Conservation (phyloP, 2,113 vertebrate species). For the Zingel zingel region DNA sequence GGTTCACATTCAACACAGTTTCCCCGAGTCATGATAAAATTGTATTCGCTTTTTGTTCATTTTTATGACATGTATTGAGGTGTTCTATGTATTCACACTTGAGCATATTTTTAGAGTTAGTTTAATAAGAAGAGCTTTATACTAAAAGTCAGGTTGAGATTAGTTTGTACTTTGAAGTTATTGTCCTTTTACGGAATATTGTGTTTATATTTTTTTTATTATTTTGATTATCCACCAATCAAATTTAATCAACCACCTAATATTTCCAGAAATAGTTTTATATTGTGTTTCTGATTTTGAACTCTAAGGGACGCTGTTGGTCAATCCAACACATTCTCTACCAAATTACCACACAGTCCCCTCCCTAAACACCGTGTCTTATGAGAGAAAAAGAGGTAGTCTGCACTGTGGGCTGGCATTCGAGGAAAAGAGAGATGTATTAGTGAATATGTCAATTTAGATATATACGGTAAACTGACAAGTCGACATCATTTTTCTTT, state of each 20-base stretch:
- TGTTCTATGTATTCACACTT: too few species aligned
- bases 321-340: not conserved
- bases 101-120: too few species aligned
- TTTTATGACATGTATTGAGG: too few species aligned
- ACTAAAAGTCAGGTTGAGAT: not conserved
- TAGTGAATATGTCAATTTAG: rapidly evolving
- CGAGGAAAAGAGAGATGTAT: not conserved
- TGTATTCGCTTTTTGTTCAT: not conserved
- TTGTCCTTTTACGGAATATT: too few species aligned
- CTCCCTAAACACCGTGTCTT: conserved; percentile 9
- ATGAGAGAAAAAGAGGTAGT: not conserved
- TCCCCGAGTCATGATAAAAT: too few species aligned
- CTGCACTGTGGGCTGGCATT: not conserved
- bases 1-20: not conserved
- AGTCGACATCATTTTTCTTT: rapidly evolving
- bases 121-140: not conserved
- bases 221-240: not conserved
- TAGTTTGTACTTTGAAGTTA: too few species aligned
- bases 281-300: not conserved
- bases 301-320: conserved; percentile 73
- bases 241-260: rapidly evolving
- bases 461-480: not conserved
- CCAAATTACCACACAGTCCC: not conserved
- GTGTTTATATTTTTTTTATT: too few species aligned
- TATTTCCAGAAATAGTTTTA: not conserved